Evolutionary conservation across 2,888 invertebrate species (phyloP).

Genomic region (Eilema griseolum): DNA sequence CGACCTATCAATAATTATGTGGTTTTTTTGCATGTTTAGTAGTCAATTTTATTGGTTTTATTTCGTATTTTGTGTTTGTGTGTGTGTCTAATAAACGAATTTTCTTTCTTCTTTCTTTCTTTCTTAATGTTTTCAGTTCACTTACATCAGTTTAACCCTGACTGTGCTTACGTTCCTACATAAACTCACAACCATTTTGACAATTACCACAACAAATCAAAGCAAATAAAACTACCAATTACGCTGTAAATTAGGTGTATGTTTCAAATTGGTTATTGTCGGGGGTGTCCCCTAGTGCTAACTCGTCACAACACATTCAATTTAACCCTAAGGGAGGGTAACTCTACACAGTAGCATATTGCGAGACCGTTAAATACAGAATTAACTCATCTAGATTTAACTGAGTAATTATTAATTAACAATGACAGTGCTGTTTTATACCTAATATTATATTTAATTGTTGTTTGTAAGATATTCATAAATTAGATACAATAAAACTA

Average conservation of each 20-base stretch:
- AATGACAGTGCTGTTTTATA: not conserved
- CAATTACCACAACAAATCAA: conserved; percentile 21
- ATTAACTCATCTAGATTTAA: conserved; percentile 35
- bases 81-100: no score
- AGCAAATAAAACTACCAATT: conserved; percentile 17
- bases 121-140: no score
- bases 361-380: conserved; percentile 32
- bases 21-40: no score
- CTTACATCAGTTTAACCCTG: no score
- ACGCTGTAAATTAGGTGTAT: conserved; percentile 22
- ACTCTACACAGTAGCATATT: conserved; percentile 30
- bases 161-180: no score
- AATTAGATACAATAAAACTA: no score
- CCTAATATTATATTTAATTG: no score
- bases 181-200: not conserved
- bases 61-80: no score
- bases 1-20: no score
- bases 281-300: conserved; percentile 13
- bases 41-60: no score
- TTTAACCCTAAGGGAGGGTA: conserved; percentile 31
- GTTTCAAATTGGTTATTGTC: conserved; percentile 20
- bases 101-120: no score
- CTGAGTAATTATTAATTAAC: conserved; percentile 12
- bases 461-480: no score
- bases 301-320: not conserved